These are phyloP conservation scores for Perca fluviatilis DNA, from an alignment of 2,113 vertebrate genomes.

Conservation along the genomic window DNA sequence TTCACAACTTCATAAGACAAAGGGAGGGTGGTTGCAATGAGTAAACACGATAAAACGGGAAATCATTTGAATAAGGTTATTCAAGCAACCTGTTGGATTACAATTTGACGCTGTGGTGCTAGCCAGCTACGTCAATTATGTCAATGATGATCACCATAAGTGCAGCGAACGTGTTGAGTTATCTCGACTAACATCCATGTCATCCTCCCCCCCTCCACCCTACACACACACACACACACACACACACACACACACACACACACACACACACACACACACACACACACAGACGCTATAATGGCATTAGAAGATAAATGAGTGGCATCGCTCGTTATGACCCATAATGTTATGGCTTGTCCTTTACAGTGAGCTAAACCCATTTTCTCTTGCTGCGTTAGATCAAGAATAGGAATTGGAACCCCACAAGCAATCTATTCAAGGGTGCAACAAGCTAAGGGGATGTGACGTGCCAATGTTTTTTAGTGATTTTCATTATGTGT, in stretches of 20 bases:
- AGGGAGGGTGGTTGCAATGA: conserved; percentile 18
- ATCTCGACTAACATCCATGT: conserved; percentile 72
- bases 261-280: too few species aligned
- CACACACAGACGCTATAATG: conserved; percentile 57
- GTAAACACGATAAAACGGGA: conserved; percentile 55
- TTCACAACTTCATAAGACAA: conserved; percentile 30
- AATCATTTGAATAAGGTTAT: conserved; percentile 46
- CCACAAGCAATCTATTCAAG: conserved; percentile 86
- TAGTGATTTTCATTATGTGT: conserved; percentile 86
- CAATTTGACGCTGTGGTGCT: conserved; percentile 51
- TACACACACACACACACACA: too few species aligned
- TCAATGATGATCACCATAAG: conserved; percentile 55
- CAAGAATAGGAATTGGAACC: conserved; percentile 77
- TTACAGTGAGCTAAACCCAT: conserved; percentile 78
- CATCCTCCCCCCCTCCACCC: conserved; percentile 61
- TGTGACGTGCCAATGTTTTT: conserved; percentile 84
- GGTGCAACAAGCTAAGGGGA: conserved; percentile 79
- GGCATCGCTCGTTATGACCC: conserved; percentile 77
- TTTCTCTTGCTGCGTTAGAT: conserved; percentile 63
- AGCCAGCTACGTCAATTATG: conserved; percentile 63
- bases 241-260: too few species aligned
- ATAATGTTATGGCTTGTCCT: conserved; percentile 73
- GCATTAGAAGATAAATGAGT: conserved; percentile 82
- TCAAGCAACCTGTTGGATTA: conserved; percentile 47
- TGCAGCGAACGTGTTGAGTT: conserved; percentile 48